phyloP scores from a whole-genome alignment of 2,797 vertebrate genomes.

The Gymnocypris eckloni region DNA sequence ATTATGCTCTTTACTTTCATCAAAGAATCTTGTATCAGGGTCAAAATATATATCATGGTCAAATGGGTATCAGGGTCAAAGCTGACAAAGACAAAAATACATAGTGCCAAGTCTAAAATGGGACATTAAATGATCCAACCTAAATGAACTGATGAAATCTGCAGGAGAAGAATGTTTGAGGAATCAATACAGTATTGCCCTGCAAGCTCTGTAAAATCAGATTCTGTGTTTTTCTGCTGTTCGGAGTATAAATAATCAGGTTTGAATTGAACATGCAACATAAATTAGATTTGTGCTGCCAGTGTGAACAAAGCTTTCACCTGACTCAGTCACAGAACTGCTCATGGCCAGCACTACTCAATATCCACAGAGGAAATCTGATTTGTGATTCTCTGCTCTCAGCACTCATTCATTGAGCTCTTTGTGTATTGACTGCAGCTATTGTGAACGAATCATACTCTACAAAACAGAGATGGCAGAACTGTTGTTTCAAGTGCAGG shows the following conservation, averaged over 20 bases:
- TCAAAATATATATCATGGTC: neutral
- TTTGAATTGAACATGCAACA: conserved; percentile 22
- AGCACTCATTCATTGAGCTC: conserved; percentile 3
- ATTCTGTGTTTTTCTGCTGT: conserved; percentile 13
- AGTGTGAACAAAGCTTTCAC: conserved; percentile 20
- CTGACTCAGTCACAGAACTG: conserved; percentile 29
- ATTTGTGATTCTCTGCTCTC: conserved; percentile 31
- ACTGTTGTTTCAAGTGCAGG: conserved; percentile 15
- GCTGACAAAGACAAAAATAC: neutral
- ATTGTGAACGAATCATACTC: neutral
- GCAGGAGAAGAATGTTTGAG: neutral
- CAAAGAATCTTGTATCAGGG: neutral
- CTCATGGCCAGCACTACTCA: conserved; percentile 16
- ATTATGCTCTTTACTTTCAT: neutral
- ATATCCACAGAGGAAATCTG: conserved; percentile 19
- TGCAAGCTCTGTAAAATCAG: neutral
- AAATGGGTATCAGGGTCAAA: too few species aligned
- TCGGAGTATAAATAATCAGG: conserved; percentile 16
- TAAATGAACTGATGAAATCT: neutral
- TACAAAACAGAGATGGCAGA: neutral
- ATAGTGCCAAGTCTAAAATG: neutral
- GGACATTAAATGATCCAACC: neutral
- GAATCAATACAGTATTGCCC: conserved; percentile 12
- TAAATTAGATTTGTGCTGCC: conserved; percentile 30
- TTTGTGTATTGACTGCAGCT: neutral